Percentiles rank a stretch among this genome's conserved stretches.
Evolutionary conservation across 1,140 invertebrate genomes (phyloP).

Genomic region (Zaprionus ornatus): DNA sequence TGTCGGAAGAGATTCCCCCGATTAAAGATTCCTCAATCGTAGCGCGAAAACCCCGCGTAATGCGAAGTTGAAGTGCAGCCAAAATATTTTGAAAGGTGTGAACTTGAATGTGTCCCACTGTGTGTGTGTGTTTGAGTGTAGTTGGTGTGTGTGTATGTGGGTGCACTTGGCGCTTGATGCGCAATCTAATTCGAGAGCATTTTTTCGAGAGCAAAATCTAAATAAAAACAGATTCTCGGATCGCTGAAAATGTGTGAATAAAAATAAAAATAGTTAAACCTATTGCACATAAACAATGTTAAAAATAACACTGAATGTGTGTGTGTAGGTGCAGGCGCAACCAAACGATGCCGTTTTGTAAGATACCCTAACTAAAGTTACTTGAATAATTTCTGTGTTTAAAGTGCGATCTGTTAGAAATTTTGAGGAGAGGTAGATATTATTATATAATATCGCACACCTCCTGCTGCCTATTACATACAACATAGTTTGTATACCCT

Average conservation of each 20-base stretch:
- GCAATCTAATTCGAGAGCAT: background rate
- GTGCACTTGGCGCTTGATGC: background rate
- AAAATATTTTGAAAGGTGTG: conserved; percentile 2
- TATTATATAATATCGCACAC: too few species aligned
- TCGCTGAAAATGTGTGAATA: conserved; percentile 2
- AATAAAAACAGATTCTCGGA: conserved; percentile 6
- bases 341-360: too few species aligned
- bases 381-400: too few species aligned
- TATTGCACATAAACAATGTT: conserved; percentile 42
- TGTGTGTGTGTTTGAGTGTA: background rate
- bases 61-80: background rate
- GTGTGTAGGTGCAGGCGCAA: conserved; percentile 31
- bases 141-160: background rate
- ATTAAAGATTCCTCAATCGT: conserved; percentile 1
- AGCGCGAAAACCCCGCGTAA: background rate
- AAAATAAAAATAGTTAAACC: conserved; percentile 43
- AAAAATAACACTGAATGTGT: conserved; percentile 31
- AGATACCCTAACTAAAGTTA: conserved; percentile 2
- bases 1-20: background rate
- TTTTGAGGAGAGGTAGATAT: too few species aligned
- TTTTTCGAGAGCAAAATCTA: background rate
- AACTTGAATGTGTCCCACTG: background rate
- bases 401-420: too few species aligned
- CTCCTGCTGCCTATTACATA: too few species aligned
- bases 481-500: too few species aligned